Conservation (phyloP, 2,113 vertebrate species). For the Recurvirostra avosetta region DNA sequence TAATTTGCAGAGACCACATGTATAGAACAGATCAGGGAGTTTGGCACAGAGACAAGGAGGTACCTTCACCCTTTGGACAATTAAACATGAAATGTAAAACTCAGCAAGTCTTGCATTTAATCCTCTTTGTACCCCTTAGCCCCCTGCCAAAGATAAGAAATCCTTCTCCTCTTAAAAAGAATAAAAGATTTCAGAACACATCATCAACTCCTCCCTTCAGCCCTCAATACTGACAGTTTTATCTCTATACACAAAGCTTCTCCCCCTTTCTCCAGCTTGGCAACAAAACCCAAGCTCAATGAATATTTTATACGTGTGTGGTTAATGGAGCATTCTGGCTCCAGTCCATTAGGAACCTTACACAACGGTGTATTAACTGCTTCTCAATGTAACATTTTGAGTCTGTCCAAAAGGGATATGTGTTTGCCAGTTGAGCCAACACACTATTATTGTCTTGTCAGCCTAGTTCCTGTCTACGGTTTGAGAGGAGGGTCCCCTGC, state of each 20-base stretch:
- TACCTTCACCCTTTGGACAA: constrained; percentile 52
- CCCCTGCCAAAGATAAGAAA: constrained; percentile 47
- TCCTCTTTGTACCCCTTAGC: constrained; percentile 38
- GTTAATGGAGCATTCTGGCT: constrained; percentile 71
- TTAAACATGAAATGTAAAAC: constrained; percentile 65
- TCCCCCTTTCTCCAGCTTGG: constrained; percentile 36
- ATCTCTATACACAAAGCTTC: constrained; percentile 5
- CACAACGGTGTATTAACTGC: constrained; percentile 73
- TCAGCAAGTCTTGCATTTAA: constrained; percentile 49
- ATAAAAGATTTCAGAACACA: constrained; percentile 9
- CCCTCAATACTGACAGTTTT: constrained; percentile 29
- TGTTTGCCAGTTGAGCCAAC: constrained; percentile 57
- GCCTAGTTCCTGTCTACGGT: constrained; percentile 1
- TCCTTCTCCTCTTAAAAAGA: constrained; percentile 7
- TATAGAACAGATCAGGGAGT: not conserved
- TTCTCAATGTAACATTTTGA: constrained; percentile 60
- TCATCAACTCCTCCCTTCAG: constrained; percentile 22
- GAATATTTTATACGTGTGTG: constrained; percentile 73
- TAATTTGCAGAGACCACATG: not conserved
- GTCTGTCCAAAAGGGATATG: constrained; percentile 57
- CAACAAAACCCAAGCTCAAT: constrained; percentile 70
- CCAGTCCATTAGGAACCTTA: constrained; percentile 67
- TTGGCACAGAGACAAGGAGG: not conserved
- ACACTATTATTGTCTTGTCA: constrained; percentile 29
- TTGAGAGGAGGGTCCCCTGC: not conserved